Base-by-base conservation (phyloP, 1,140 invertebrate species). In the Agrypnia vestita region DNA sequence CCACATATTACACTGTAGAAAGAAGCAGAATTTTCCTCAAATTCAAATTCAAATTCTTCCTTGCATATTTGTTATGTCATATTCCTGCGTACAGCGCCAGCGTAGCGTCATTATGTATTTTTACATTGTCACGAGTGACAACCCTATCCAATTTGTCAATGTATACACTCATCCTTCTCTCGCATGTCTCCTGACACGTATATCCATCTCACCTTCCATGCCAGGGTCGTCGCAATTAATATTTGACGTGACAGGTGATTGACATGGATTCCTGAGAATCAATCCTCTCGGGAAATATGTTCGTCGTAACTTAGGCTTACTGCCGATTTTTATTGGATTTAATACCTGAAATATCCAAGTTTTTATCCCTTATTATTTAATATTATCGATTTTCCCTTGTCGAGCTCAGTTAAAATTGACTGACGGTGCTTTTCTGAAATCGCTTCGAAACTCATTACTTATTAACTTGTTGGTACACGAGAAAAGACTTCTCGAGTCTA, bases 121-220 rank as follows among this genome's bases (percentile, higher is more conserved):
- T 56, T 56, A 56, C 53, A 56, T 8, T 17, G n/a, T n/a, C 17
- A n/a, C n/a, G n/a, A n/a, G 53, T 56, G 53, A 56, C 53, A 56
- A 56, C 53, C 53, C 53, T 56, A 17, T 56, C 53, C 53, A 56
- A 56, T 56, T 56, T 56, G 53, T 56, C 53, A 17, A 56, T 56
- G 12, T 56, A 15, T 56, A 15, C 53, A 17, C 53, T 12, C 53
- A 17, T 56, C 53, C 17, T 17, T n/a, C 53, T 56, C 53, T n/a
- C 53, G n/a, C 53, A 15, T 7, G 17, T 15, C n/a, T 8, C 53
- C n/a, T 17, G 11, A 17, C n/a, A 56, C n/a, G 17, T 56, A 56
- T 15, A 56, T 56, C 53, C 53, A 15, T 56, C 53, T 56, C 53
- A 56, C n/a, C 53, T 56, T 56, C 53, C 53, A n/a, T 56, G 1